phyloP scores from a whole-genome alignment of 2,888 invertebrate species.

The Embidobia sp. region DNA sequence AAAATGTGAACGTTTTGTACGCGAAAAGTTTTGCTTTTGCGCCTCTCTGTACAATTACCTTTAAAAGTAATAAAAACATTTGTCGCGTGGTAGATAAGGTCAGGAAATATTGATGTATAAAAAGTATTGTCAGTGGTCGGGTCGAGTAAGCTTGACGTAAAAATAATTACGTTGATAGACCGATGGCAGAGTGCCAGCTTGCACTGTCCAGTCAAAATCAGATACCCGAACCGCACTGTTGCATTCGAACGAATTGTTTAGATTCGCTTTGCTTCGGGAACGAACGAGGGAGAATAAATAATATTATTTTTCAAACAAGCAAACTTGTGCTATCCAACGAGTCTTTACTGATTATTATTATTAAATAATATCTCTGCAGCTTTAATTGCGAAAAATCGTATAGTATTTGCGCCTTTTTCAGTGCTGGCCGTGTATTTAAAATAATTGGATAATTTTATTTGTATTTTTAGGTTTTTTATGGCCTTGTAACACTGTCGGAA shows the following conservation, averaged over 20 bases:
- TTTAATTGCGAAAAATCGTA: not conserved
- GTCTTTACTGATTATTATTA: not conserved
- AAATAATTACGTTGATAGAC: conserved; percentile 77
- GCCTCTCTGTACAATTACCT: no score
- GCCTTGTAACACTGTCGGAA: no score
- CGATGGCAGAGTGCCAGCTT: conserved; percentile 73
- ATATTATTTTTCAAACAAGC: conserved; percentile 9
- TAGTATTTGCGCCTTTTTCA: not conserved
- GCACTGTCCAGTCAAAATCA: conserved; percentile 72
- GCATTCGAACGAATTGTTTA: conserved; percentile 72
- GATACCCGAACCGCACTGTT: conserved; percentile 73
- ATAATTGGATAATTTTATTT: no score
- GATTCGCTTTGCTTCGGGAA: conserved; percentile 39
- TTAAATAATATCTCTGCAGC: not conserved
- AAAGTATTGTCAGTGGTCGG: conserved; percentile 44
- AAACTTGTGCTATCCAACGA: not conserved
- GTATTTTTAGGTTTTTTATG: no score
- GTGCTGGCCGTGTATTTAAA: no score
- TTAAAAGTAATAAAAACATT: not conserved
- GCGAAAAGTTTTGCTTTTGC: no score
- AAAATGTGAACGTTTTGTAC: no score
- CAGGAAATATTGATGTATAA: conserved; percentile 53
- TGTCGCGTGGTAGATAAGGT: conserved; percentile 30
- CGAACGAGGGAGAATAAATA: conserved; percentile 32
- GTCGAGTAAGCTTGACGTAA: conserved; percentile 64